A percentile compares a stretch with the other conserved stretches of the same genome.
Evolutionary conservation across 2,113 vertebrate genomes (phyloP).

Genomic region (Myotis yumanensis): DNA sequence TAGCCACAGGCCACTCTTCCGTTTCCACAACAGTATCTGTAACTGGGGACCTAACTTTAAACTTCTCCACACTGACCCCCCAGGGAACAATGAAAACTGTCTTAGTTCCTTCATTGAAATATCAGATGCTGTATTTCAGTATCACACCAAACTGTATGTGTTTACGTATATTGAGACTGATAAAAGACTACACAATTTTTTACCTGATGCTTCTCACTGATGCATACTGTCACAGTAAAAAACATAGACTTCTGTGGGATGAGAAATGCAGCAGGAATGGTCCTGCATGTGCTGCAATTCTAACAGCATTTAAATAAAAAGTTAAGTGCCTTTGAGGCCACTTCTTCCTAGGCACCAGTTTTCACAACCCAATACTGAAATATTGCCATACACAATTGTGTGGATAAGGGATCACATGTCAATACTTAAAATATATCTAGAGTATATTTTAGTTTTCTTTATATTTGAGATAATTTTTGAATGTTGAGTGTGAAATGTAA

Average conservation of each 20-base stretch:
- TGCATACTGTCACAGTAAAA: constrained; percentile 89
- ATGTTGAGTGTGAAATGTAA: constrained; percentile 87
- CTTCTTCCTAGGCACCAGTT: constrained; percentile 82
- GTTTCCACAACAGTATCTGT: constrained; percentile 67
- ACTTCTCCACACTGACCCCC: constrained; percentile 73
- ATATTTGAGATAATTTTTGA: constrained; percentile 82
- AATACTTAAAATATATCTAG: constrained; percentile 89
- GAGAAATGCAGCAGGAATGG: constrained; percentile 91
- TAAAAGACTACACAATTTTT: constrained; percentile 85
- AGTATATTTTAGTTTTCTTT: constrained; percentile 86
- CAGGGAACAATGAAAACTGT: constrained; percentile 78
- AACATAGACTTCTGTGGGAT: constrained; percentile 90
- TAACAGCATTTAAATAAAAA: constrained; percentile 85
- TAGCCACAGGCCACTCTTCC: constrained; percentile 73
- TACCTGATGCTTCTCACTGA: constrained; percentile 87
- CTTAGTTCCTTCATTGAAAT: constrained; percentile 80
- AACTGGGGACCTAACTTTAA: constrained; percentile 73
- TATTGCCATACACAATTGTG: constrained; percentile 81
- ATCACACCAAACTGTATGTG: constrained; percentile 72
- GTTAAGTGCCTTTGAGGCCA: constrained; percentile 83
- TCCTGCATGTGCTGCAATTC: constrained; percentile 91
- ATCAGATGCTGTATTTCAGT: constrained; percentile 75
- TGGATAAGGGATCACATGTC: constrained; percentile 83
- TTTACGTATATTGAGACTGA: constrained; percentile 73
- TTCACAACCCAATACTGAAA: constrained; percentile 84